These are phyloP conservation scores for Drosophila nebulosa DNA, from an alignment of 1,140 invertebrate species.

Conservation along the genomic window DNA sequence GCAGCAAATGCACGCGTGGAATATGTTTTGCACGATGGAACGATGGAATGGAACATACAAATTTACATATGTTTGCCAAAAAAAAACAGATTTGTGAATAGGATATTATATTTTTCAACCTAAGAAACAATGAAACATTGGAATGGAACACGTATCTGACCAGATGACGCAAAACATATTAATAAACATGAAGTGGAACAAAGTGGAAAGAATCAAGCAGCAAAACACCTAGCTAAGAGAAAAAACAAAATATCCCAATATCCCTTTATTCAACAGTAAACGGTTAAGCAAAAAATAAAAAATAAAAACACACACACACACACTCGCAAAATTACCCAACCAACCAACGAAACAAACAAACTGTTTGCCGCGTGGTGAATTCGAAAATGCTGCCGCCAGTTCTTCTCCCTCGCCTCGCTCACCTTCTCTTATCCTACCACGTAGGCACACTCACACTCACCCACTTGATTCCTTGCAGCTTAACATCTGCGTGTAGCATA, in stretches of 20 bases:
- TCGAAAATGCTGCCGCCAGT: constrained; percentile 30
- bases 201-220: neutral
- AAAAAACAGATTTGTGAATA: too few relatives aligned
- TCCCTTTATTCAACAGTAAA: neutral
- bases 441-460: neutral
- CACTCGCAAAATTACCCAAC: neutral
- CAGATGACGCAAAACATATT: neutral
- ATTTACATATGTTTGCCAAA: too few relatives aligned
- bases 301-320: neutral
- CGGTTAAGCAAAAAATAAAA: neutral
- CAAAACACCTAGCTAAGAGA: neutral
- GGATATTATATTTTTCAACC: neutral
- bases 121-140: too few relatives aligned
- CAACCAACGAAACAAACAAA: neutral
- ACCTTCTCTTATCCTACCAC: neutral
- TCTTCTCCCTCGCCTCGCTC: neutral
- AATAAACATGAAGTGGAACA: neutral
- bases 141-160: too few relatives aligned
- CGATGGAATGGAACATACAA: neutral
- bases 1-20: too few relatives aligned
- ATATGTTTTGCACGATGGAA: neutral
- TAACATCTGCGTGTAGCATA: constrained; percentile 55
- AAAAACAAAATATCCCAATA: neutral
- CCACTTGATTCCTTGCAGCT: neutral
- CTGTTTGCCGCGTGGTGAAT: constrained; percentile 42